Evolutionary conservation across 2,797 vertebrate genomes (phyloP).

Genomic region (Apogon talboti): DNA sequence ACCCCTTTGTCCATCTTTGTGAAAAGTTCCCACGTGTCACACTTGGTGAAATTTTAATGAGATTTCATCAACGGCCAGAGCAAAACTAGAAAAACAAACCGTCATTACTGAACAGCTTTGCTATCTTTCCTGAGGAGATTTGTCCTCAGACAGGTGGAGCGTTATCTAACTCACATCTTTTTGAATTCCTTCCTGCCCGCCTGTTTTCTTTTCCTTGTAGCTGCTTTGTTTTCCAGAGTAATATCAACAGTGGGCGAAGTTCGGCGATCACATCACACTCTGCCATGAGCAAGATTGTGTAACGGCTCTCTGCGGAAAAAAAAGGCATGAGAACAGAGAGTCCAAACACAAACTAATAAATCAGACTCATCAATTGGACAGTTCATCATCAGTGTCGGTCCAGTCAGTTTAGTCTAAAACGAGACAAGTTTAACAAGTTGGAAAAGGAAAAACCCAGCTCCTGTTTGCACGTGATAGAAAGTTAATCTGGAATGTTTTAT

Average conservation of each 20-base stretch:
- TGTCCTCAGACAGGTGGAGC: constrained; percentile 48
- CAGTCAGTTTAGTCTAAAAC: not conserved
- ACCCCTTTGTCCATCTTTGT: not conserved
- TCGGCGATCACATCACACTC: not conserved
- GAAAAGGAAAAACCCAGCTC: too few relatives aligned
- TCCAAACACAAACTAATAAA: constrained; percentile 12
- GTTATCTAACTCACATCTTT: constrained; percentile 41
- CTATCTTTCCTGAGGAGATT: constrained; percentile 26
- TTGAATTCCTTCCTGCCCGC: constrained; percentile 19
- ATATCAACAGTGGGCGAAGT: constrained; percentile 23
- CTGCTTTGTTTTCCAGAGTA: constrained; percentile 19
- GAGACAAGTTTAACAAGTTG: too few relatives aligned
- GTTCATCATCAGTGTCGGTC: not conserved
- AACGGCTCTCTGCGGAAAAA: constrained; percentile 8
- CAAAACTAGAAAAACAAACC: constrained; percentile 46
- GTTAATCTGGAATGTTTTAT: too few relatives aligned
- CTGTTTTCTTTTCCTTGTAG: constrained; percentile 44
- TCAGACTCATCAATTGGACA: constrained; percentile 6
- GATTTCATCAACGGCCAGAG: constrained; percentile 18
- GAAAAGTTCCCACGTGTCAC: constrained; percentile 44
- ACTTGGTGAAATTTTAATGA: not conserved
- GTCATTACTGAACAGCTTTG: constrained; percentile 31
- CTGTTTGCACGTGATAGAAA: too few relatives aligned
- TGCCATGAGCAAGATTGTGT: constrained; percentile 15
- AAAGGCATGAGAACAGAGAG: constrained; percentile 42